phyloP scores from a whole-genome alignment of 2,888 invertebrate genomes.

The Heteropelma amictum region DNA sequence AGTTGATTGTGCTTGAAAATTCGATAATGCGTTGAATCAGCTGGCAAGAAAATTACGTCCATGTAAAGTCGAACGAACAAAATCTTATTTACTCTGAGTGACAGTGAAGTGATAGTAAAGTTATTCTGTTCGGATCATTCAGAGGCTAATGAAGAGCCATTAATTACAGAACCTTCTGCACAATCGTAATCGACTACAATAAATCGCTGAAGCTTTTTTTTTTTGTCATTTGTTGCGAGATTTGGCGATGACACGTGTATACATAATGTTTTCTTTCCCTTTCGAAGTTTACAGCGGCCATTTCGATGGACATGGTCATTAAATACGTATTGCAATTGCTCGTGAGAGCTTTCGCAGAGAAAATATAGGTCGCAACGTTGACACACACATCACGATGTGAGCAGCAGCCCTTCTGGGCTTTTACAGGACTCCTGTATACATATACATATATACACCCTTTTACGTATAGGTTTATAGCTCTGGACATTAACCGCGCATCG shows the following conservation, averaged over 20 bases:
- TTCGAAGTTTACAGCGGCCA: conserved; percentile 7
- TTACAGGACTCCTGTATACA: conserved; percentile 11
- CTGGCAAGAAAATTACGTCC: no score
- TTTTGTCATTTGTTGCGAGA: not conserved
- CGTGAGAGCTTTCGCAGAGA: conserved; percentile 25
- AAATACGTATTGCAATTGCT: conserved; percentile 31
- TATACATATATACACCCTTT: conserved; percentile 8
- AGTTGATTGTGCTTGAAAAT: no score
- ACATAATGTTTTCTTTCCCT: not conserved
- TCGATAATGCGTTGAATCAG: no score
- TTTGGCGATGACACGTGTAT: conserved; percentile 9
- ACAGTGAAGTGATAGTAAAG: no score
- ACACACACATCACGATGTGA: conserved; percentile 7
- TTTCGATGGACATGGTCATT: conserved; percentile 19
- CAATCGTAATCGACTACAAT: not conserved
- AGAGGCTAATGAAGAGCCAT: no score
- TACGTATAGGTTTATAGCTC: conserved; percentile 24
- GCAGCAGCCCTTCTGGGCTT: conserved; percentile 29
- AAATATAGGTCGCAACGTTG: conserved; percentile 16
- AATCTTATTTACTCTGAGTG: no score
- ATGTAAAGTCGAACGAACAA: no score
- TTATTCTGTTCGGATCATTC: no score
- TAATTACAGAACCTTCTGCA: not conserved
- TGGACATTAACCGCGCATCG: conserved; percentile 48
- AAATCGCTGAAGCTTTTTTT: not conserved